Evolutionary conservation across 35 echinoderm and acorn worm genomes (phyloP), one percentile per base, ranked within the genome.

Genomic region (Lytechinus pictus): DNA sequence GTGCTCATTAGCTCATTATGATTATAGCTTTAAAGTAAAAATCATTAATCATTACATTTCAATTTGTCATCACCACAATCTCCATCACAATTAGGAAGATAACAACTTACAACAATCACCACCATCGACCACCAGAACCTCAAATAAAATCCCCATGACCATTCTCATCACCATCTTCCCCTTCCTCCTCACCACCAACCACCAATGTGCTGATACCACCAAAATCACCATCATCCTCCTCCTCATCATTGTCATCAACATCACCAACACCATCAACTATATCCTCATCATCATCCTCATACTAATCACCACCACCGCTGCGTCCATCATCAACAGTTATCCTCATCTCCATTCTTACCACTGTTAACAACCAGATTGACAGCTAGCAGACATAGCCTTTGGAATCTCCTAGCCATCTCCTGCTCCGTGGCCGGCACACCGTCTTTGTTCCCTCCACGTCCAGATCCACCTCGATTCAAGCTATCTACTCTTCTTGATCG

Each of bases 371-470:
- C 96, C 9, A 99, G 89, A 54, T 97, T 99, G 55, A 99, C 96
- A 16, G 97, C 92, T 16, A 97, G 57, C 14, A 97, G 89, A 93
- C 97, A 98, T 19, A 99, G 94, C 92, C 94, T 97, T 87, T 99
- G 98, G 87, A 99, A 99, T 44, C 98, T 52, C 94, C 95, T 97
- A 11, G 95, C 95, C 54, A 97, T 66, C 66, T 98, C 97, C 54
- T 97, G 96, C 87, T 98, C 96, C 5, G 87, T 92, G 54, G 88
- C 97, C 87, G 79, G 29, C 10, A 54, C 92, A 52, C 89, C 86
- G 55, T 93, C 95, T 57, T 89, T 86, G 94, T 54, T 57, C 55
- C 54, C 57, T 19, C 27, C n/a, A 19, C 94, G 61, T 10, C 89
- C 54, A 24, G 66, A 79, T 54, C 54, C 86, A 52, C 28, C n/a